phyloP scores from a whole-genome alignment of 1,140 invertebrate genomes.

The Cherax quadricarinatus region DNA sequence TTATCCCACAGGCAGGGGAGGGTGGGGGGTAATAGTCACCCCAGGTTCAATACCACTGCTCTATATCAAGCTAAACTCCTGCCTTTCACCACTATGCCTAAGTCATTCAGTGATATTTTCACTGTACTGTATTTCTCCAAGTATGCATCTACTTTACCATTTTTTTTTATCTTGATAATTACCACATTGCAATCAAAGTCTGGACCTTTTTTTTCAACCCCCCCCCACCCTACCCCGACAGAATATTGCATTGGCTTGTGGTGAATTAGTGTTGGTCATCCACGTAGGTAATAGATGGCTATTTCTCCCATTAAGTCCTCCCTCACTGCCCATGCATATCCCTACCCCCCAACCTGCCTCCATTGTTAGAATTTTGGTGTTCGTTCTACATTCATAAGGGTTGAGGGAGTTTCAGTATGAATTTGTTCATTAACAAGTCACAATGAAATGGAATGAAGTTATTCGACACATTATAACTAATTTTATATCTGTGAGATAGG shows the following conservation, averaged over 20 bases:
- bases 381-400: background rate
- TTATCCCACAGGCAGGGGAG: too few species aligned
- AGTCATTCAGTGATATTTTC: background rate
- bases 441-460: background rate
- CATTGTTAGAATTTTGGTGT: background rate
- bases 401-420: background rate
- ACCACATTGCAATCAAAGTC: background rate
- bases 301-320: background rate
- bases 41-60: too few species aligned
- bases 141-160: background rate
- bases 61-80: constrained; percentile 5
- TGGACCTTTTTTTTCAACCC: background rate
- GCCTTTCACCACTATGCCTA: constrained; percentile 12
- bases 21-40: too few species aligned
- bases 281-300: background rate
- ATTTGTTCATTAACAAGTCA: background rate
- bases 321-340: background rate
- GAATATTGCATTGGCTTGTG: background rate
- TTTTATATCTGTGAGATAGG: background rate
- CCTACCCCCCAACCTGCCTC: background rate
- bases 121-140: background rate
- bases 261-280: background rate
- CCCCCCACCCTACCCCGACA: background rate
- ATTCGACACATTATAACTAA: background rate
- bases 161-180: background rate